These are phyloP conservation scores for Metopolophium dirhodum DNA, from an alignment of 1,140 invertebrate species.

Conservation along the genomic window DNA sequence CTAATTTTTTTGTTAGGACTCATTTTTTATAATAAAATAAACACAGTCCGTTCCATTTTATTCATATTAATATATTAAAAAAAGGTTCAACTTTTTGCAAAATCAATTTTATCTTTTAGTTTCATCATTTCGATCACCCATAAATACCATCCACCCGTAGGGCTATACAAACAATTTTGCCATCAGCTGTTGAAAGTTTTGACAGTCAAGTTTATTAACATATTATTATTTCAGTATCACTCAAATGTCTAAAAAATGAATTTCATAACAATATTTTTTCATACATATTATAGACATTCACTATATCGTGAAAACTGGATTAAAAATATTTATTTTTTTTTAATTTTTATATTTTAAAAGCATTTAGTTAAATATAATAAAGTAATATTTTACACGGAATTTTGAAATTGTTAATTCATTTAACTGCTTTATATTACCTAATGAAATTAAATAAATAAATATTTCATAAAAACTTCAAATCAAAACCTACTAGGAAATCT, in stretches of 20 bases:
- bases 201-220: background rate
- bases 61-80: background rate
- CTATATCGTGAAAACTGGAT: background rate
- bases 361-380: background rate
- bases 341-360: background rate
- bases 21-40: background rate
- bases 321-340: background rate
- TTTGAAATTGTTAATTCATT: background rate
- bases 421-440: background rate
- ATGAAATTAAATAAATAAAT: background rate
- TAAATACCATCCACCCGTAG: background rate
- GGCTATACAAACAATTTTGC: background rate
- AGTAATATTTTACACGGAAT: background rate
- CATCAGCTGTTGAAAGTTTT: background rate
- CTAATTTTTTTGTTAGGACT: background rate
- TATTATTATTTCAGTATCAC: background rate
- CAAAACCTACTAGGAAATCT: background rate
- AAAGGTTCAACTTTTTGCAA: background rate
- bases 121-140: background rate
- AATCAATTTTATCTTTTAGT: slow-evolving; percentile 19
- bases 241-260: background rate
- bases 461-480: background rate
- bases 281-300: background rate
- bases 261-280: background rate
- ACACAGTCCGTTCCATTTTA: background rate